Percentiles rank a stretch among this genome's conserved stretches.
These are phyloP conservation scores for Abrostola triplasia DNA, from an alignment of 2,888 invertebrate genomes.

Conservation along the genomic window DNA sequence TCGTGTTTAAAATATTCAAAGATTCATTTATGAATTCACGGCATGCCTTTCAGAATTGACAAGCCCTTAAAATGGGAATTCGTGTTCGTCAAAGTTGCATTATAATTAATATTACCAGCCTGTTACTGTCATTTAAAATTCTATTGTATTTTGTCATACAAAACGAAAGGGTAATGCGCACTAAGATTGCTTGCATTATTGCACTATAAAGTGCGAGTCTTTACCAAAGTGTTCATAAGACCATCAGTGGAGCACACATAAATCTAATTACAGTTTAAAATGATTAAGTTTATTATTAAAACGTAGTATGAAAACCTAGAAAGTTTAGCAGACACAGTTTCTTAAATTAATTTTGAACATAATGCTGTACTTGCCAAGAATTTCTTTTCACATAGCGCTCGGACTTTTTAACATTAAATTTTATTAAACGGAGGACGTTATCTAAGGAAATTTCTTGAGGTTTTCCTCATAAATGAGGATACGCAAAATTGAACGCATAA, in stretches of 20 bases:
- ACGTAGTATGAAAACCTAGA: slow-evolving; percentile 30
- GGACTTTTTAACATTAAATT: slow-evolving; percentile 47
- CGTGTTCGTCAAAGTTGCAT: slow-evolving; percentile 28
- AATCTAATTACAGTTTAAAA: slow-evolving; percentile 18
- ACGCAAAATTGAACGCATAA: slow-evolving; percentile 21
- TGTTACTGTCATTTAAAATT: slow-evolving; percentile 6
- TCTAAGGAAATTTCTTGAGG: slow-evolving; percentile 27
- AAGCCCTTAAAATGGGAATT: slow-evolving; percentile 18
- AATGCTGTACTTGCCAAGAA: slow-evolving; percentile 37
- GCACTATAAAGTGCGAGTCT: too few species aligned
- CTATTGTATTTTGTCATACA: slow-evolving; percentile 2
- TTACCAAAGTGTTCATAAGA: too few species aligned
- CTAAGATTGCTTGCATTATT: too few species aligned
- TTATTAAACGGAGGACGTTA: slow-evolving; percentile 43
- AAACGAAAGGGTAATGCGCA: not conserved
- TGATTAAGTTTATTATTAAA: slow-evolving; percentile 43
- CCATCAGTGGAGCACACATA: slow-evolving; percentile 1
- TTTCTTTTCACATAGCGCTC: slow-evolving; percentile 33
- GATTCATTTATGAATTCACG: slow-evolving; percentile 41
- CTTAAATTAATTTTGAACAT: slow-evolving; percentile 48
- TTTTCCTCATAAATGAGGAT: slow-evolving; percentile 39
- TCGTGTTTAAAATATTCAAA: slow-evolving; percentile 49
- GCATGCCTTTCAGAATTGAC: slow-evolving; percentile 22
- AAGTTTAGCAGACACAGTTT: slow-evolving; percentile 23
- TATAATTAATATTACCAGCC: slow-evolving; percentile 16